Base-by-base conservation (phyloP, 2,888 invertebrate species). In the Dorcus parallelipipedus region DNA sequence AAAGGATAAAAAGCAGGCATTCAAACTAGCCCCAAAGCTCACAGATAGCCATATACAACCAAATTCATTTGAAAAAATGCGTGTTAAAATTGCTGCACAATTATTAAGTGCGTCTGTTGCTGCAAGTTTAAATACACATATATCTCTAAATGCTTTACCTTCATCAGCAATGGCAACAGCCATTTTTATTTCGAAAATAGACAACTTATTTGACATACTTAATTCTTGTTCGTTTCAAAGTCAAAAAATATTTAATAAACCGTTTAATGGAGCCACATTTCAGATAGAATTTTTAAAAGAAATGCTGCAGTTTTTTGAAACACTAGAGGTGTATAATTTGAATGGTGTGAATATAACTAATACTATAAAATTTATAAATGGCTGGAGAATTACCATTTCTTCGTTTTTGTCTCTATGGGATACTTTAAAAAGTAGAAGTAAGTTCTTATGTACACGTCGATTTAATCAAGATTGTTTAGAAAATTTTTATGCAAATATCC, bases 401-500 rank as follows among this genome's bases (percentile, higher is more conserved):
- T 56, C 57, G 9, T 52, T 67, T 23, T 33, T 61, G 20, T 10
- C 53, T 41, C 55, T 67, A 20, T 67, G 67, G 66, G 43, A 62
- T 43, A 51, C 47, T 14, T 41, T 68, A 41, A 49, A 59, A 51
- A 42, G 4, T 14, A 47, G 23, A 4, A 60, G 52, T 20, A 65
- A 64, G 47, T 49, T 43, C 38, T 69, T 8, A 65, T 66, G 51
- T 63, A 64, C 56, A n/a, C n/a, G n/a, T n/a, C n/a, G n/a, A n/a
- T n/a, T n/a, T n/a, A n/a, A n/a, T n/a, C n/a, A n/a, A n/a, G 69
- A 66, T 52, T 56, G 60, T 39, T 9, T 69, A 9, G 66, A 69
- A 55, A 68, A 64, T 49, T 64, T 63, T 45, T 63, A 61, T 59
- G 50, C 61, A 17, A n/a, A 14, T 3, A 43, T 63, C 39, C 45